These are phyloP conservation scores for Leptinotarsa haldemani DNA, from an alignment of 2,888 invertebrate genomes.

Conservation along the genomic window DNA sequence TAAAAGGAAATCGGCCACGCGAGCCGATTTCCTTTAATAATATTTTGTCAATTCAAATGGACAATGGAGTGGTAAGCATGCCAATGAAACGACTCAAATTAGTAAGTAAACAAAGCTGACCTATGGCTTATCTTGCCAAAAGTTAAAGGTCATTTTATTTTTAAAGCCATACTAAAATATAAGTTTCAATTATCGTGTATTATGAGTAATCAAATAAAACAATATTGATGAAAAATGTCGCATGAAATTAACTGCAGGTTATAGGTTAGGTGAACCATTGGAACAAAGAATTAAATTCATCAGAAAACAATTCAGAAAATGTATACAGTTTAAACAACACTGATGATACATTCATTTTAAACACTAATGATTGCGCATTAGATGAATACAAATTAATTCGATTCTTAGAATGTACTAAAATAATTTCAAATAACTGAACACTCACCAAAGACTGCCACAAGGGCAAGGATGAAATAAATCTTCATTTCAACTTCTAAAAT, in stretches of 20 bases:
- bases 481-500: slow-evolving; percentile 46
- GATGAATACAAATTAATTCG: no score
- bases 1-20: not conserved
- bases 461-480: slow-evolving; percentile 46
- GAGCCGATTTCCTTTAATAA: no score
- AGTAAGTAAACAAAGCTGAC: slow-evolving; percentile 20
- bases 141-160: slow-evolving; percentile 31
- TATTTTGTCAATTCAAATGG: not conserved
- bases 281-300: no score
- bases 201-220: not conserved
- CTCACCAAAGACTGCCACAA: slow-evolving; percentile 49
- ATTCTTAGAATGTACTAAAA: not conserved
- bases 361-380: no score
- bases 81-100: not conserved
- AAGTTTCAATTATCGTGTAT: not conserved
- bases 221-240: not conserved
- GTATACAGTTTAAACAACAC: no score
- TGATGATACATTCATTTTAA: no score
- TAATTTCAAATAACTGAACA: not conserved
- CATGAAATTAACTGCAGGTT: not conserved
- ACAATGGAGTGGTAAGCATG: not conserved
- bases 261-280: no score
- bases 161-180: slow-evolving; percentile 11
- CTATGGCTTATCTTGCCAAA: slow-evolving; percentile 32
- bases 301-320: no score